Percentiles rank a stretch among this genome's conserved stretches.
These are phyloP conservation scores for Meriones psammophilus DNA, from an alignment of 2,797 vertebrate genomes.

Conservation along the genomic window DNA sequence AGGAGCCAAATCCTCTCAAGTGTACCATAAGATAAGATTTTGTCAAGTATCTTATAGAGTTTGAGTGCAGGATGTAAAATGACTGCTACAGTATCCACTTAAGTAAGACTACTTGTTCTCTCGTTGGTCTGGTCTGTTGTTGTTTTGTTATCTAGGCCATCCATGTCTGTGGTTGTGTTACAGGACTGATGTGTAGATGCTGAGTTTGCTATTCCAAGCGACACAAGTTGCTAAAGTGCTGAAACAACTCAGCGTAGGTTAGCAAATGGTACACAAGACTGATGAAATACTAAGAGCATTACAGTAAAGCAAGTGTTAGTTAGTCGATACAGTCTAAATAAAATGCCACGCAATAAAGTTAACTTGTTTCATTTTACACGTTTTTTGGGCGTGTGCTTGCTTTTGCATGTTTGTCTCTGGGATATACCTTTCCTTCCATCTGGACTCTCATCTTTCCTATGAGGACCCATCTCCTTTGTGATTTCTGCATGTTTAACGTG, in stretches of 20 bases:
- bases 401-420: neutral
- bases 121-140: neutral
- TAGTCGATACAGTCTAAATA: neutral
- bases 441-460: neutral
- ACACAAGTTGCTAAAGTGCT: neutral
- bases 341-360: neutral
- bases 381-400: neutral
- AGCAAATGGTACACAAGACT: neutral
- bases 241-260: constrained; percentile 8
- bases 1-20: constrained; percentile 60
- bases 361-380: neutral
- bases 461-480: neutral
- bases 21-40: constrained; percentile 28
- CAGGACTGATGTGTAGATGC: neutral
- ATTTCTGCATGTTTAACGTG: neutral
- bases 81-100: constrained; percentile 31
- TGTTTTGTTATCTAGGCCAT: neutral
- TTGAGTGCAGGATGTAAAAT: neutral
- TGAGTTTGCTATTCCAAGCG: neutral
- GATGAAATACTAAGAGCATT: neutral
- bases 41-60: constrained; percentile 46
- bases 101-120: constrained; percentile 48
- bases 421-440: neutral
- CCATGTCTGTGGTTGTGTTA: neutral
- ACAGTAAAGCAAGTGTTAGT: neutral